These are phyloP conservation scores for Callocephalon fimbriatum DNA, from an alignment of 2,113 vertebrate species.

Conservation along the genomic window DNA sequence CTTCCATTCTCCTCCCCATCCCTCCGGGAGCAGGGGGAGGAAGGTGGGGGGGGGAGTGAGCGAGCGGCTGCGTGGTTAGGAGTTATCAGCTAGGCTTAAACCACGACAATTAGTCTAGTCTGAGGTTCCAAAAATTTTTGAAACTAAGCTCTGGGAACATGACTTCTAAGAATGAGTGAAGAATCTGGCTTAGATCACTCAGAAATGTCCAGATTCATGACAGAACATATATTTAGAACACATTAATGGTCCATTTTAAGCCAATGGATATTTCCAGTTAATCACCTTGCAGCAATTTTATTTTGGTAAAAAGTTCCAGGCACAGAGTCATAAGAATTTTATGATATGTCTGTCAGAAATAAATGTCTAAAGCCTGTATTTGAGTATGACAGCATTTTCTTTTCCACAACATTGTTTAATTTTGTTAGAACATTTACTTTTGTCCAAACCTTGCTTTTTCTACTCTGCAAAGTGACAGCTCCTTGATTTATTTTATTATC, in stretches of 20 bases:
- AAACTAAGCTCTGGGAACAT: not conserved
- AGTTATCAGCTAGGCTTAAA: too few relatives aligned
- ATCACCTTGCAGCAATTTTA: not conserved
- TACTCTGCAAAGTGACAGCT: conserved; percentile 1
- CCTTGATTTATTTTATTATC: conserved; percentile 48
- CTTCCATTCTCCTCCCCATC: too few relatives aligned
- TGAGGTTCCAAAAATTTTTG: not conserved
- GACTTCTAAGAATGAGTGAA: not conserved
- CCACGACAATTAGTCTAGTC: too few relatives aligned
- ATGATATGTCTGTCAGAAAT: not conserved
- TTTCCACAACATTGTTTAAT: not conserved
- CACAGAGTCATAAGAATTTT: not conserved
- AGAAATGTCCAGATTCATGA: not conserved
- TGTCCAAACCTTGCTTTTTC: not conserved
- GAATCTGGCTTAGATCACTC: not conserved
- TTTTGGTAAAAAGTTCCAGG: not conserved
- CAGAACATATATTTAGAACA: not conserved
- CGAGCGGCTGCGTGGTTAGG: too few relatives aligned
- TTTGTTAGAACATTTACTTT: conserved; percentile 19
- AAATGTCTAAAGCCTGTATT: not conserved
- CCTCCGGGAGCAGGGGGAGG: too few relatives aligned
- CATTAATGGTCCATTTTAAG: not conserved
- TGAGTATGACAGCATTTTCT: not conserved
- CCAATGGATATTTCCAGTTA: not conserved
- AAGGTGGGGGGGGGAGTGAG: too few relatives aligned